Evolutionary conservation across 2,113 vertebrate species (phyloP).

Genomic region (Antechinus stuartii): DNA sequence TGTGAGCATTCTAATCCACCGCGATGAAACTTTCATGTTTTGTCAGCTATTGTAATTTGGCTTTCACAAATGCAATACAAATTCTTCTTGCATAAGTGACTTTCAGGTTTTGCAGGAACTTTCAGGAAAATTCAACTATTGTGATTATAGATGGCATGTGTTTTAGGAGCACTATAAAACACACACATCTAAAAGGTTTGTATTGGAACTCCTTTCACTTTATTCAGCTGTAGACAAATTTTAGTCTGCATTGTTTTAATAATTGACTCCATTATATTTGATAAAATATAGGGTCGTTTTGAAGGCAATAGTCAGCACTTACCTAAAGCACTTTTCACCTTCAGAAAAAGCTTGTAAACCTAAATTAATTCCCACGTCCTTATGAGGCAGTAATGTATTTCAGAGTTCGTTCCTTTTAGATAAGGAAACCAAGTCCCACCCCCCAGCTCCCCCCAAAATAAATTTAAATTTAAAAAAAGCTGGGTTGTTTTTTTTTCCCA

Average conservation of each 20-base stretch:
- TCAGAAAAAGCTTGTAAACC: conserved; percentile 69
- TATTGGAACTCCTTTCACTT: conserved; percentile 82
- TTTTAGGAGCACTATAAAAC: conserved; percentile 81
- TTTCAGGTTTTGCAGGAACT: conserved; percentile 81
- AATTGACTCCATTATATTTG: conserved; percentile 83
- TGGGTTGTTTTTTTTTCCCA: background rate
- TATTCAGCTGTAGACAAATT: conserved; percentile 80
- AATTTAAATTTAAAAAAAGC: background rate
- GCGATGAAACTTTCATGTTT: conserved; percentile 86
- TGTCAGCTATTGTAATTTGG: conserved; percentile 89
- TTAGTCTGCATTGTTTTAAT: conserved; percentile 76
- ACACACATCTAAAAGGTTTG: conserved; percentile 77
- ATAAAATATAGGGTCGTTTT: conserved; percentile 79
- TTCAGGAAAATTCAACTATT: conserved; percentile 81
- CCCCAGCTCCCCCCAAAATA: background rate
- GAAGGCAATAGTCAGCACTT: conserved; percentile 77
- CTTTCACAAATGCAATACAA: conserved; percentile 85
- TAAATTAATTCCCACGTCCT: conserved; percentile 64
- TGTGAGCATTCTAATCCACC: conserved; percentile 80
- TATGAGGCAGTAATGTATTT: conserved; percentile 43
- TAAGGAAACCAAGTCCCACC: conserved; percentile 61
- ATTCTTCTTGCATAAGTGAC: conserved; percentile 82
- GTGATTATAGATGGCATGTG: conserved; percentile 79
- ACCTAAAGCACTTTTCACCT: conserved; percentile 65
- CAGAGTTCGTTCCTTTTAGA: conserved; percentile 34